A percentile compares a stretch with the other conserved stretches of the same genome.
These are phyloP conservation scores for Megastigmus dorsalis DNA, from an alignment of 2,888 invertebrate genomes.

Conservation along the genomic window DNA sequence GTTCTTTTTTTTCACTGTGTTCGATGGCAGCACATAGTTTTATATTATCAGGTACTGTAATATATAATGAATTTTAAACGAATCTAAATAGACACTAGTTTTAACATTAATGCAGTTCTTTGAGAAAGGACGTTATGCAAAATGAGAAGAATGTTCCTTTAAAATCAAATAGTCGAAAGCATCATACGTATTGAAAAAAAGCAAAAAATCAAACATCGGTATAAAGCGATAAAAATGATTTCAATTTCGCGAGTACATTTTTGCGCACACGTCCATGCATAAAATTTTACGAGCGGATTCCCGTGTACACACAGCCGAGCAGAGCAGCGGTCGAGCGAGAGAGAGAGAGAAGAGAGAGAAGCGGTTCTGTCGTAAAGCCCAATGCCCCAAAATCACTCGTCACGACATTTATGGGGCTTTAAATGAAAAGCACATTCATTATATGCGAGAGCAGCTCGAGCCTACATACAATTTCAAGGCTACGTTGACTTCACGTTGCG, in stretches of 20 bases:
- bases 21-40: no score
- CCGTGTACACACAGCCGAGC: not conserved
- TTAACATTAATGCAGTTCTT: not conserved
- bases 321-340: no score
- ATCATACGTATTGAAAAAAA: not conserved
- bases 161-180: not conserved
- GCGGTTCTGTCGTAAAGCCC: conserved; percentile 20
- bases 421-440: conserved; percentile 22
- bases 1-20: no score
- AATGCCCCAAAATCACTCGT: not conserved
- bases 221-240: not conserved
- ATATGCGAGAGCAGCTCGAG: not conserved
- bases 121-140: not conserved
- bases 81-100: no score
- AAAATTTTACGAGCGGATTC: conserved; percentile 30
- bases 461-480: no score
- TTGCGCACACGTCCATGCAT: conserved; percentile 1
- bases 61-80: no score
- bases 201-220: conserved; percentile 2
- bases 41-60: no score
- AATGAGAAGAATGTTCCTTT: no score
- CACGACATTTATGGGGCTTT: conserved; percentile 18
- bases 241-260: conserved; percentile 22
- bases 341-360: no score
- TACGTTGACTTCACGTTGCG: no score